phyloP scores from a whole-genome alignment of 64 coral and sea anemone genomes.

The Porites australiensis region DNA sequence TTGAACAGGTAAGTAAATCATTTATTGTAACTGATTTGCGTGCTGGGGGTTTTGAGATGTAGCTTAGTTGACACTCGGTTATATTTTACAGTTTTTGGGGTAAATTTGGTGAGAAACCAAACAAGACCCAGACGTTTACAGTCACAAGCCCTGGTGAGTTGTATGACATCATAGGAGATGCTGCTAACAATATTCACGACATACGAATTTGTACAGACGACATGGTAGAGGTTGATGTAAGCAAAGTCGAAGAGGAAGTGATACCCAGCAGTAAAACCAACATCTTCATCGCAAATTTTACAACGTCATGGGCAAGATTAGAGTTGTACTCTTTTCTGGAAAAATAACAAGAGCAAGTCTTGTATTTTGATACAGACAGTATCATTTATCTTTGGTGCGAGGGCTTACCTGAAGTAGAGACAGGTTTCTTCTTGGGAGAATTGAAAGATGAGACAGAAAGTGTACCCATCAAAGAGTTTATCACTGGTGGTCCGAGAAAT shows the following conservation, averaged over 20 bases:
- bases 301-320: neutral
- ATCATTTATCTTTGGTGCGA: neutral
- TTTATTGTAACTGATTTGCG: too few species aligned
- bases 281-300: neutral
- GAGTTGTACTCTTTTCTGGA: neutral
- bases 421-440: conserved; percentile 12
- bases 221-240: neutral
- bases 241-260: neutral
- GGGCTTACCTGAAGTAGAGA: neutral
- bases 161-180: neutral
- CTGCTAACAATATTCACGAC: neutral
- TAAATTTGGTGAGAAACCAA: neutral
- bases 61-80: too few species aligned
- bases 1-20: too few species aligned
- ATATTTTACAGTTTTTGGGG: too few species aligned
- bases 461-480: conserved; percentile 2
- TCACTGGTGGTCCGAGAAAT: conserved; percentile 28
- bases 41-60: too few species aligned
- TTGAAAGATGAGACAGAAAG: conserved; percentile 14
- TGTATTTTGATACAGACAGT: neutral
- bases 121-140: neutral
- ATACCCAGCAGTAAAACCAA: neutral
- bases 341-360: neutral
- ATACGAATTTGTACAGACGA: neutral
- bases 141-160: neutral